Base-by-base conservation (phyloP, 2,888 invertebrate species). In the Agrotis clavis region DNA sequence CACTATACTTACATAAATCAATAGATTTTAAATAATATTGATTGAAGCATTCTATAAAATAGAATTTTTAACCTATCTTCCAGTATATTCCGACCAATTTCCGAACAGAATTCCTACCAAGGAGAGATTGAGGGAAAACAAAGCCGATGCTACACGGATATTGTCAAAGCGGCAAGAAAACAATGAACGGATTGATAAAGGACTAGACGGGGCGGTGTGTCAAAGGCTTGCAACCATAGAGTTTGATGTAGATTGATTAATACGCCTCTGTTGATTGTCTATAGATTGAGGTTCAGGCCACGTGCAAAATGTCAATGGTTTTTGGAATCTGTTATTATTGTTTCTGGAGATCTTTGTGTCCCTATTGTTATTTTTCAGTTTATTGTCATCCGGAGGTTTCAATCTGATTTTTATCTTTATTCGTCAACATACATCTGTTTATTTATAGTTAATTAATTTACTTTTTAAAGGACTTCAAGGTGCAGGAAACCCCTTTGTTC, bases 121-220 rank as follows among this genome's bases (percentile, higher is more conserved):
- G 63, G 50, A 53, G 5, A 21, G 18, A 21, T 16, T 47, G 51
- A 68, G n/a, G 53, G n/a, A 66, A 67, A 25, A 57, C 63, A 47
- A 59, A 57, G 50, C 54, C 16, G 51, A 66, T 64, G n/a, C 50
- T 47, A 57, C n/a, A 61, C 41, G 56, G 70, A 74, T 60, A 71
- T 62, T 73, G 62, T 63, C 79, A 64, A 67, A 78, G 67, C 54
- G 19, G 45, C 30, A 56, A 61, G 65, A 63, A 74, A 71, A 71
- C 74, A 82, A 82, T 82, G 61, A 71, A 63, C 65, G 35, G 65
- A 64, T 66, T 75, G 56, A 62, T 66, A 66, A 63, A 67, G 77
- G 68, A 65, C 35, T 41, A 47, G 60, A 60, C 5, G n/a, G 45
- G 59, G 53, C 9, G 25, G 19, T 48, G 47, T 60, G 61, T 57